Conservation (phyloP, 1,140 invertebrate genomes). For the Aphidius gifuensis region DNA sequence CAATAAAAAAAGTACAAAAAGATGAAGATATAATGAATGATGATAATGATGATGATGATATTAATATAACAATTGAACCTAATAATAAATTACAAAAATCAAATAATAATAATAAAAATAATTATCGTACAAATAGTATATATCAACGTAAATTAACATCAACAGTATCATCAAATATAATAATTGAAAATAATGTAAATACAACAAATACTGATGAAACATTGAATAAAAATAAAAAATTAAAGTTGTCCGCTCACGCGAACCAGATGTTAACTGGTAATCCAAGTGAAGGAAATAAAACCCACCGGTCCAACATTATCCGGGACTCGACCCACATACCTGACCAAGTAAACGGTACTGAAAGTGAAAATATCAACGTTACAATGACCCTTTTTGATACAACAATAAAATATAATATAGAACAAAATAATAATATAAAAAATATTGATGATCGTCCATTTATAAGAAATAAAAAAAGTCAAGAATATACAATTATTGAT, state of each 20-base stretch:
- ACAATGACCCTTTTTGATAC: neutral
- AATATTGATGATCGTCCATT: neutral
- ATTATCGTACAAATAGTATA: constrained; percentile 35
- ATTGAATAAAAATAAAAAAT: constrained; percentile 4
- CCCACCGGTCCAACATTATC: constrained; percentile 26
- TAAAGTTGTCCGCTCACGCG: constrained; percentile 33
- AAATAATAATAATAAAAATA: constrained; percentile 38
- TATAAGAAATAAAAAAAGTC: constrained; percentile 10
- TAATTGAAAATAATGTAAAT: constrained; percentile 45
- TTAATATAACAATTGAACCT: constrained; percentile 41
- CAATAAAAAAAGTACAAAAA: neutral
- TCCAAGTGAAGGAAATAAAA: constrained; percentile 26
- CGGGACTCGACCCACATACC: constrained; percentile 35
- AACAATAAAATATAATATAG: neutral
- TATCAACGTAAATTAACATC: constrained; percentile 6
- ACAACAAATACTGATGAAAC: constrained; percentile 23
- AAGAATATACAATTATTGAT: constrained; percentile 1
- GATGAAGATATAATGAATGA: constrained; percentile 42
- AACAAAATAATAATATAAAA: constrained; percentile 7
- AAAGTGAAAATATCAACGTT: constrained; percentile 17
- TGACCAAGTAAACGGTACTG: constrained; percentile 11
- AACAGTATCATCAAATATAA: constrained; percentile 33
- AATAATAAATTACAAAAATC: constrained; percentile 38
- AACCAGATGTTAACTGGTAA: constrained; percentile 19
- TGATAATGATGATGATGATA: constrained; percentile 43